Percentiles rank a stretch among this genome's conserved stretches.
Conservation (phyloP, 2,888 invertebrate species). For the Noctua fimbriata region DNA sequence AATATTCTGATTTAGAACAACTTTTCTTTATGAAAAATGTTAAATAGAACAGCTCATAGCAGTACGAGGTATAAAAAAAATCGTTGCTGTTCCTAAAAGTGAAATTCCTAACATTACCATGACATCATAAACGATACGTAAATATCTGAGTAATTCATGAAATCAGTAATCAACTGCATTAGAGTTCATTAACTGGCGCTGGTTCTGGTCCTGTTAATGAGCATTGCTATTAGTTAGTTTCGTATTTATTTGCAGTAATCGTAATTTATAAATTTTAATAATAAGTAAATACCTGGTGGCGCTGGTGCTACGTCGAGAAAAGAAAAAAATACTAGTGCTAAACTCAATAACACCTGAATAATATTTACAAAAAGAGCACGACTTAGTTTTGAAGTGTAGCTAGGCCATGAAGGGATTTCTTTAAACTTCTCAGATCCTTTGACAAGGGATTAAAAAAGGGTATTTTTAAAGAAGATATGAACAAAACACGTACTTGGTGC, state of each 20-base stretch:
- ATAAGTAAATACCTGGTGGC: background rate
- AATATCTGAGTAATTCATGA: background rate
- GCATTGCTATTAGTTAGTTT: constrained; percentile 38
- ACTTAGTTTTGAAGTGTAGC: background rate
- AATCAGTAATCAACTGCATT: background rate
- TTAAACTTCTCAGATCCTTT: background rate
- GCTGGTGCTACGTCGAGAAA: background rate
- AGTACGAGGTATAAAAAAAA: background rate
- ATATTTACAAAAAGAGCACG: background rate
- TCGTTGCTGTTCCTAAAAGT: background rate
- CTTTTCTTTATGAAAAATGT: background rate
- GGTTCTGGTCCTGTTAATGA: constrained; percentile 38
- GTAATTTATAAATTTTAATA: constrained; percentile 3
- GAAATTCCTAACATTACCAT: background rate
- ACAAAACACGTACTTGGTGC: constrained; percentile 32
- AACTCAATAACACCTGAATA: background rate
- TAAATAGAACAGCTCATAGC: background rate
- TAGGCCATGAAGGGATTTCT: background rate
- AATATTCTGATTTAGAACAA: background rate
- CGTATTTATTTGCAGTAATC: constrained; percentile 11
- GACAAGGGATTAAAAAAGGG: too few relatives aligned
- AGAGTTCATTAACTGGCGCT: constrained; percentile 43
- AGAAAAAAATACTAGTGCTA: background rate
- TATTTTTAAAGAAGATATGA: background rate
- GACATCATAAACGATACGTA: background rate